Conservation (phyloP, 2,113 vertebrate genomes). For the Otus sunia region DNA sequence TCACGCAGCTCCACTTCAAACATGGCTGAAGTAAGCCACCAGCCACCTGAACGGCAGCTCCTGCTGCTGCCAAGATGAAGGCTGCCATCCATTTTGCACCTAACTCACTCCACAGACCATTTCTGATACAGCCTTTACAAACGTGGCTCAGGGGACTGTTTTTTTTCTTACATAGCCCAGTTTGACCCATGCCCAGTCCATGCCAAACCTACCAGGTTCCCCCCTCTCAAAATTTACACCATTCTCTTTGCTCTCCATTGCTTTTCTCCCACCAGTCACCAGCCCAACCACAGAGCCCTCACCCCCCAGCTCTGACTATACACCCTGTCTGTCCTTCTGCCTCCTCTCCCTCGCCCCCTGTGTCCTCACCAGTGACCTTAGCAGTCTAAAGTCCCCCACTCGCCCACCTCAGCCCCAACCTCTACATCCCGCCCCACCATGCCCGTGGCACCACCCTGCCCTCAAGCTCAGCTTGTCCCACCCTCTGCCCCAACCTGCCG, state of each 20-base stretch:
- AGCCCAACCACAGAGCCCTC: background rate
- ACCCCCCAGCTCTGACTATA: too few species aligned
- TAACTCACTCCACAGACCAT: background rate
- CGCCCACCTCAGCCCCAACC: background rate
- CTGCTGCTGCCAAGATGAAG: slow-evolving; percentile 32
- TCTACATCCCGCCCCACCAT: background rate
- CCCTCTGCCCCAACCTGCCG: background rate
- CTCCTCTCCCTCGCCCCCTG: accelerated
- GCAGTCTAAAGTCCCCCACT: accelerated
- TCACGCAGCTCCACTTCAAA: background rate
- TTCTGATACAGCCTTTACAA: background rate
- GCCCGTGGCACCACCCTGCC: accelerated
- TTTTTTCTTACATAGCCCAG: background rate
- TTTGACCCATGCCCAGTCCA: accelerated
- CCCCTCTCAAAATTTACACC: background rate
- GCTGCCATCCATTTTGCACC: slow-evolving; percentile 36
- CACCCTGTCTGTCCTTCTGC: background rate
- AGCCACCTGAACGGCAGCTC: slow-evolving; percentile 14
- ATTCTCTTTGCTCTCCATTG: background rate
- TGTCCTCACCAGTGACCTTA: background rate
- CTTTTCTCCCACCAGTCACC: background rate
- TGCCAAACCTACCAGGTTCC: accelerated
- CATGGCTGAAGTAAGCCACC: background rate
- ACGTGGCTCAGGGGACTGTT: accelerated
- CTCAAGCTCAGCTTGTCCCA: background rate